These are phyloP conservation scores for Helobdella robusta DNA, from an alignment of 2,888 invertebrate genomes.

Conservation along the genomic window DNA sequence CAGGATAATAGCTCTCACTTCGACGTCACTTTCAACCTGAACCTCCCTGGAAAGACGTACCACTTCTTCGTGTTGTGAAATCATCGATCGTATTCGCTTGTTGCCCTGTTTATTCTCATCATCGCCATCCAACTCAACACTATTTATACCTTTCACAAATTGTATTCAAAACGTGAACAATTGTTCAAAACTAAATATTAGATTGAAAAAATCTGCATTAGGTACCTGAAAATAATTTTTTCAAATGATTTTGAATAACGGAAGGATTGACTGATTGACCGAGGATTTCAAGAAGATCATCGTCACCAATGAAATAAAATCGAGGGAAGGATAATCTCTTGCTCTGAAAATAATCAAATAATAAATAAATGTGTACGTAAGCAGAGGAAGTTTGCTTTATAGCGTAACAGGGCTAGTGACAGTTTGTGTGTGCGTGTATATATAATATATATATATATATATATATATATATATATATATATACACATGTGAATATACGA, in stretches of 20 bases:
- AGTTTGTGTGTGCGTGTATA: no score
- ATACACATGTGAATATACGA: not conserved
- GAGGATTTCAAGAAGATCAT: conserved; percentile 86
- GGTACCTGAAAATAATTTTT: conserved; percentile 75
- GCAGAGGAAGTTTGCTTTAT: not conserved
- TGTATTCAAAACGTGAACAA: no score
- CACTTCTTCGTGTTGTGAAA: conserved; percentile 66
- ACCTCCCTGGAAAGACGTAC: conserved; percentile 63
- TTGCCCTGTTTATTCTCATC: no score
- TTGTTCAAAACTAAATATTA: no score
- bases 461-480: conserved; percentile 11
- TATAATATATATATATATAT: not conserved
- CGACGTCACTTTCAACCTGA: conserved; percentile 65
- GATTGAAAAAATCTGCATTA: no score
- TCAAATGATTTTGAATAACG: conserved; percentile 84
- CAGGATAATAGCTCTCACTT: conserved; percentile 53
- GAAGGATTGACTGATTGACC: conserved; percentile 80
- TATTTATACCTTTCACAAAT: no score
- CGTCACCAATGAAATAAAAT: conserved; percentile 93
- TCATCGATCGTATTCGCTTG: conserved; percentile 61
- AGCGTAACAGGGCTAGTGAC: no score
- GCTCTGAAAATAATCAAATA: conserved; percentile 56
- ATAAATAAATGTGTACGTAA: not conserved
- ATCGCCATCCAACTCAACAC: no score
- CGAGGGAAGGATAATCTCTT: conserved; percentile 87